A percentile compares a stretch with the other conserved stretches of the same genome.
Evolutionary conservation across 1,140 invertebrate species (phyloP).

Genomic region (Neodiprion lecontei): DNA sequence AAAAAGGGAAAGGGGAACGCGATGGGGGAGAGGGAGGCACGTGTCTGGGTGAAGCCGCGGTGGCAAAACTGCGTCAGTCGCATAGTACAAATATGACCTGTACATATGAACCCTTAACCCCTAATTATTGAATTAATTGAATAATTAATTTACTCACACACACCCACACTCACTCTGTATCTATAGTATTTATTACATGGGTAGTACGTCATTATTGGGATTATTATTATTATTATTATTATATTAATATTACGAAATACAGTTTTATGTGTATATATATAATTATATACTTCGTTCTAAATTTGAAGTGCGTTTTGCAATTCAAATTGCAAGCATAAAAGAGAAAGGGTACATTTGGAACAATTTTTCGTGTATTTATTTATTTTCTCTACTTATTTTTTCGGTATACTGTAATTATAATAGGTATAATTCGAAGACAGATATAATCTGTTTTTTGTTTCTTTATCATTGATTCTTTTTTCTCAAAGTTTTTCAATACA

Average conservation of each 20-base stretch:
- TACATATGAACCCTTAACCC: constrained; percentile 55
- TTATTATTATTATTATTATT: constrained; percentile 60
- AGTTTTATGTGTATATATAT: constrained; percentile 63
- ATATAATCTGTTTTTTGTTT: too few species aligned
- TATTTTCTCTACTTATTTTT: constrained; percentile 7
- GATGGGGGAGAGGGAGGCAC: constrained; percentile 37
- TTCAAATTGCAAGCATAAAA: constrained; percentile 23
- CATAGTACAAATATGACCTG: constrained; percentile 63
- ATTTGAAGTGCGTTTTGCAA: constrained; percentile 11
- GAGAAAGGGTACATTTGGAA: constrained; percentile 8
- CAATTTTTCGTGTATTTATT: constrained; percentile 19
- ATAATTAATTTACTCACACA: constrained; percentile 56
- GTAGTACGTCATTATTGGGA: constrained; percentile 63
- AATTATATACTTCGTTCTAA: constrained; percentile 25
- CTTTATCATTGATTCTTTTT: neutral
- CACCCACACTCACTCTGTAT: constrained; percentile 59
- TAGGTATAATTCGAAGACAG: constrained; percentile 1
- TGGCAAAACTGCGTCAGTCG: constrained; percentile 55
- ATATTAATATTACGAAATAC: constrained; percentile 62
- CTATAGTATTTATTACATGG: constrained; percentile 66
- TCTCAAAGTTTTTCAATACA: neutral
- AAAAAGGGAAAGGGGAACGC: constrained; percentile 28
- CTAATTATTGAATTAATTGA: constrained; percentile 42
- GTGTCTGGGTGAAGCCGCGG: constrained; percentile 49
- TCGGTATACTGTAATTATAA: constrained; percentile 6